Evolutionary conservation across 2,113 vertebrate species (phyloP), one percentile per base, ranked within the genome.

Genomic region (Phainopepla nitens): DNA sequence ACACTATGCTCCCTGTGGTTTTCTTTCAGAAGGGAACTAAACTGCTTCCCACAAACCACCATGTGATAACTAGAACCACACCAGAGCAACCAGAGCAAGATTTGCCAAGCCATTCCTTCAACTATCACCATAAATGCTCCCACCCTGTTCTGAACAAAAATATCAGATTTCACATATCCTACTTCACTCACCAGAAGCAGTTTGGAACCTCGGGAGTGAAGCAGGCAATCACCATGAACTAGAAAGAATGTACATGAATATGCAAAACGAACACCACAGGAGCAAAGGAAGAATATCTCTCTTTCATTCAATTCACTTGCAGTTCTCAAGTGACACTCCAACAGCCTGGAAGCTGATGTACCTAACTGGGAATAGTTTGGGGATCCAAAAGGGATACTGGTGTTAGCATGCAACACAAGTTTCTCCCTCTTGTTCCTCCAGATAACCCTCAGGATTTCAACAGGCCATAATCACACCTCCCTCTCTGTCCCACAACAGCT

Each of bases 1-100:
- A 82, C 22, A 25, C 29, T 80, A 15, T 80, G n/a, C 84, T 95
- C 84, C 44, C 70, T 77, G 76, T 88, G 90, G 86, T 77, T 84
- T 66, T 68, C 71, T 79, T 77, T 70, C 36, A 64, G 56, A 65
- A 69, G 6, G 24, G 44, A 83, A 33, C 45, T 78, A 33, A 88
- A 81, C 69, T 83, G 45, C 83, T 93, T 81, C 82, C 95, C 95
- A 95, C 58, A 96, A 94, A 92, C 79, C 51, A 93, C 49, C 47
- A 5, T 28, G 68, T 22, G 82, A 83, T 96, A 96, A 80, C 28
- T 42, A 54, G 76, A 92, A 89, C 79, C 89, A 94, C 86, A 92
- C 20, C 68, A 96, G 68, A 88, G 58, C 88, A 90, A 87, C 51
- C 58, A 66, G 82, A 87, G 68, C 35, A 83, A 81, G 64, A 83